A percentile compares a stretch with the other conserved stretches of the same genome.
phyloP scores from a whole-genome alignment of 2,113 vertebrate genomes.

The Notothenia rossii region DNA sequence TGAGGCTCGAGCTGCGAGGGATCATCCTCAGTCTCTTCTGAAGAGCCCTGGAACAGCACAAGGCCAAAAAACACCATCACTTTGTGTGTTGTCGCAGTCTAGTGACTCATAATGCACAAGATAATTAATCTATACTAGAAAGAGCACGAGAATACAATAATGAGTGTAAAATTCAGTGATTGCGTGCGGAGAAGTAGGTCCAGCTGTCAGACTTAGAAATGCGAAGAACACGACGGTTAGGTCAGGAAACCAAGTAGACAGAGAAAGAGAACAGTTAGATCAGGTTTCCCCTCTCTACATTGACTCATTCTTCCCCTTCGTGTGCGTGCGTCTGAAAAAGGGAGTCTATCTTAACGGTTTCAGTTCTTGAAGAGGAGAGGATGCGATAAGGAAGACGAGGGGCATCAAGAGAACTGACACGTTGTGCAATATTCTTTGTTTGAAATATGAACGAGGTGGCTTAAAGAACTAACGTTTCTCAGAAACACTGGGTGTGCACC shows the following conservation, averaged over 20 bases:
- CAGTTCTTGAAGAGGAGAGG: slow-evolving; percentile 73
- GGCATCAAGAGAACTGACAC: slow-evolving; percentile 42
- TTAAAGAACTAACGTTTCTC: slow-evolving; percentile 34
- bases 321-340: slow-evolving; percentile 71
- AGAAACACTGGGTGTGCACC: slow-evolving; percentile 37
- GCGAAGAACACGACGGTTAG: slow-evolving; percentile 79
- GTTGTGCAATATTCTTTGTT: slow-evolving; percentile 61
- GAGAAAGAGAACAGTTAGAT: slow-evolving; percentile 76
- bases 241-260: slow-evolving; percentile 85
- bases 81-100: slow-evolving; percentile 14
- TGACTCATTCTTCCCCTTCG: slow-evolving; percentile 85
- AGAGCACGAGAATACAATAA: slow-evolving; percentile 44
- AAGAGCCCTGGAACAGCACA: slow-evolving; percentile 62
- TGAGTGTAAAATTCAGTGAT: slow-evolving; percentile 52
- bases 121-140: slow-evolving; percentile 48
- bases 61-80: slow-evolving; percentile 30
- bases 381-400: slow-evolving; percentile 53
- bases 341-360: slow-evolving; percentile 81
- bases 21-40: slow-evolving; percentile 71
- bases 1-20: slow-evolving; percentile 56
- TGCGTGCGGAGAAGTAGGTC: slow-evolving; percentile 54
- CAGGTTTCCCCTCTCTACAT: slow-evolving; percentile 79
- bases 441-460: slow-evolving; percentile 1
- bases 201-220: slow-evolving; percentile 68
- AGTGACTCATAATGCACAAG: slow-evolving; percentile 29